Base-by-base conservation (phyloP, 2,797 vertebrate genomes). In the Gallinago stenura region DNA sequence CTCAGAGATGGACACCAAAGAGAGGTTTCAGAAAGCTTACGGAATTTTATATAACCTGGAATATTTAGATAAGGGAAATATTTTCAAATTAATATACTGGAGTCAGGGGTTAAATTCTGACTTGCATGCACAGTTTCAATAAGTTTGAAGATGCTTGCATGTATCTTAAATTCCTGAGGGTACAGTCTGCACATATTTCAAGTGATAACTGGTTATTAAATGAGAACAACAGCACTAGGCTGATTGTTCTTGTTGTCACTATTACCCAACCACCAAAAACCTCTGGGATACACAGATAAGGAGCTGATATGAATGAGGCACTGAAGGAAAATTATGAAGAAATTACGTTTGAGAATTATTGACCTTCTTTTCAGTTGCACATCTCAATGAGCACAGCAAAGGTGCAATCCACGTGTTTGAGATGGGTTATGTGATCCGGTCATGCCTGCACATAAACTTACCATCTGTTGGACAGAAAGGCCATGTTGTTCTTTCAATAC, bases 381-480 rank as follows among this genome's bases (percentile, higher is more conserved):
- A 17, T 31, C 72, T 68, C 70, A 61, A 2, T 13, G 50, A 62
- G n/a, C 37, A 30, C 54, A 89, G 17, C 30, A 70, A 31, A 68
- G 24, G 43, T 46, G 3, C 25, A 58, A 14, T 28, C 30, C 46
- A 3, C 0, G 0, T 10, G 1, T 62, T 53, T 53, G 35, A 82
- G 46, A 6, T 19, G 26, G 39, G 14, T 31, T 26, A 54, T 13
- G n/a, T 0, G 0, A 57, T 48, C 54, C 57, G 16, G 15, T 28
- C 4, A 0, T 66, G 58, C 50, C 16, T 35, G 37, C 33, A 30
- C 26, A 31, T 33, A 70, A 92, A 87, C 4, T 7, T 15, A 22
- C 25, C 26, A 20, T 28, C 37, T 33, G 5, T 12, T 37, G 35
- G 31, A 61, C 48, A 80, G 24, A 35, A 93, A 75, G 18, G 14